Percentiles rank a stretch among this genome's conserved stretches.
Conservation (phyloP, 2,888 invertebrate species). For the Agrotis clavis region DNA sequence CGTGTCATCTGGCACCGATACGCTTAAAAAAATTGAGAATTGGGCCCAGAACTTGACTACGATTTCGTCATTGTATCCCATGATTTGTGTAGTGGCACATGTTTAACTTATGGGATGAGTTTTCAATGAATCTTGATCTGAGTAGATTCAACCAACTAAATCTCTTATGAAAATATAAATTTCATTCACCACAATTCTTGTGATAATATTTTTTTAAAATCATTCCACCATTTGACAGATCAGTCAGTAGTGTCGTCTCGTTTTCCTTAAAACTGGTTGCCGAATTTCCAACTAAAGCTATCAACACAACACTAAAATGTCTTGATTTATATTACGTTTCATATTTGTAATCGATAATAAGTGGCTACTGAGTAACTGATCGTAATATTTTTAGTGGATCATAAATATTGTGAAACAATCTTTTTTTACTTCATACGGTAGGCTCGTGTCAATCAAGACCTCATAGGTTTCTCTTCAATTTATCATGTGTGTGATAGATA, state of each 20-base stretch:
- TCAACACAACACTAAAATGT: slow-evolving; percentile 58
- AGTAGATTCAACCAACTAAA: not conserved
- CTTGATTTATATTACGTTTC: slow-evolving; percentile 57
- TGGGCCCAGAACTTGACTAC: not conserved
- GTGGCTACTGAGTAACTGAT: slow-evolving; percentile 66
- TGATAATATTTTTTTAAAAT: not conserved
- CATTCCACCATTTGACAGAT: not conserved
- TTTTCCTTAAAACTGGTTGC: slow-evolving; percentile 33
- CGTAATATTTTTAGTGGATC: slow-evolving; percentile 65
- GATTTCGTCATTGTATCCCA: no score
- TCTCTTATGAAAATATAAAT: no score
- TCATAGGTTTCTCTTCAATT: slow-evolving; percentile 21
- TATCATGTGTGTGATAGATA: slow-evolving; percentile 3
- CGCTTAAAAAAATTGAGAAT: no score
- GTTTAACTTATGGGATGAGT: not conserved
- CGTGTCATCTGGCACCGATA: no score
- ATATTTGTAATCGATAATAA: slow-evolving; percentile 63
- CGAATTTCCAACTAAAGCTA: not conserved
- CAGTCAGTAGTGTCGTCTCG: not conserved
- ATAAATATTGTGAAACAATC: slow-evolving; percentile 65
- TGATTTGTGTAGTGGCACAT: not conserved
- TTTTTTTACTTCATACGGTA: slow-evolving; percentile 36
- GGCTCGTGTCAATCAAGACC: slow-evolving; percentile 18
- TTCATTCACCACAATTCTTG: not conserved
- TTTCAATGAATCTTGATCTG: not conserved